A percentile compares a stretch with the other conserved stretches of the same genome.
Conservation (phyloP, 2,888 invertebrate genomes). For the Caenorhabditis sulstoni region DNA sequence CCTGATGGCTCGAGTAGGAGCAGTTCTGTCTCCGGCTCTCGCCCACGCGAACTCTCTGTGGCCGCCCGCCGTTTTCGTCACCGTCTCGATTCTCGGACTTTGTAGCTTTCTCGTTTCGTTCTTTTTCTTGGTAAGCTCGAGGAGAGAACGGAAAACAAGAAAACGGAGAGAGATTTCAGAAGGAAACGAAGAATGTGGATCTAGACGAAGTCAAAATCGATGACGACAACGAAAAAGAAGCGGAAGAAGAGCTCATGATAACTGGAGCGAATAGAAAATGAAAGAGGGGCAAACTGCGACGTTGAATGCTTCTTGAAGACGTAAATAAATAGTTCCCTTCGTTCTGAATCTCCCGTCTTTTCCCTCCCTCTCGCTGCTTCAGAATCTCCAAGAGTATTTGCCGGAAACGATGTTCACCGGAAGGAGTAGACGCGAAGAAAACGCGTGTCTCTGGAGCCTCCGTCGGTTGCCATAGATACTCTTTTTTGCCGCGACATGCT, state of each 20-base stretch:
- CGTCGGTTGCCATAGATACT: slow-evolving; percentile 52
- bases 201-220: slow-evolving; percentile 47
- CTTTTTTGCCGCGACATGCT: slow-evolving; percentile 36
- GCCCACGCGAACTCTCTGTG: slow-evolving; percentile 68
- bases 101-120: slow-evolving; percentile 69
- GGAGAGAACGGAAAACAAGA: neutral
- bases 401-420: slow-evolving; percentile 41
- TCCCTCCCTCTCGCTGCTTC: neutral
- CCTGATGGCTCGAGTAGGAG: slow-evolving; percentile 72
- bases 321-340: neutral
- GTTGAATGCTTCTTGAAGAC: too few species aligned
- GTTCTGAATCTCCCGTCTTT: neutral
- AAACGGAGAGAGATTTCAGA: slow-evolving; percentile 11
- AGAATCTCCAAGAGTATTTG: neutral
- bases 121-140: slow-evolving; percentile 45
- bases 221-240: neutral
- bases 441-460: slow-evolving; percentile 26
- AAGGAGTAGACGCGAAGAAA: slow-evolving; percentile 44
- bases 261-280: too few species aligned
- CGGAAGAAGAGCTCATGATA: too few species aligned
- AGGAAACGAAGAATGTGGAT: slow-evolving; percentile 50
- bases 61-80: slow-evolving; percentile 70
- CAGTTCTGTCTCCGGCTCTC: slow-evolving; percentile 69
- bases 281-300: too few species aligned
- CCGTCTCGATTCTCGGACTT: slow-evolving; percentile 68